Base-by-base conservation (phyloP, 1,140 invertebrate species). In the Cydia pomonella region DNA sequence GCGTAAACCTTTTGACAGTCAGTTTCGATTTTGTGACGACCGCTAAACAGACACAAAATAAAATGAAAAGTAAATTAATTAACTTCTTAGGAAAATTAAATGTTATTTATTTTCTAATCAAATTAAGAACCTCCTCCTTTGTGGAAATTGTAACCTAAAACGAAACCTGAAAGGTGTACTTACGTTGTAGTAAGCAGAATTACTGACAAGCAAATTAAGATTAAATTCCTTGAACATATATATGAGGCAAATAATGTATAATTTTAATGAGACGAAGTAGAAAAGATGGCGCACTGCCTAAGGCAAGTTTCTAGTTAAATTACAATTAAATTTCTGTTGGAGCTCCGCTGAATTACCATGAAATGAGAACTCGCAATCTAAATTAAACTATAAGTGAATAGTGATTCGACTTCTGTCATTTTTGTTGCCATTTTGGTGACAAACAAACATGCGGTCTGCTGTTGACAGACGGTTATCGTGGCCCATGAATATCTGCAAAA, bases 281-380 rank as follows among this genome's bases (percentile, higher is more conserved):
- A 59, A 59, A 59, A 59, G 53, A 59, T 59, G 53, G 53, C 53
- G 53, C 53, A 23, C n/a, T 23, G 18, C 53, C 53, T 59, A 59
- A 59, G 53, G 53, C 53, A 23, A 59, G 53, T 59, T 59, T 59
- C 53, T 59, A 59, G 21, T 59, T 59, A 23, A 59, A 59, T 59
- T 59, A 59, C 23, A 59, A 59, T 59, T 59, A 59, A 59, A 59
- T 59, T 59, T 59, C 53, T 59, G 53, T 23, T 10, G 21, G n/a
- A 59, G 53, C 53, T 12, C 21, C 2, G 21, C 53, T n/a, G 53
- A 12, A 21, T 21, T 59, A 59, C 53, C 53, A 59, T 59, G n/a
- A 59, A 59, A 59, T 12, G 53, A 59, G 53, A 10, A 23, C 18
- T 59, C 53, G 21, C 50, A 53, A 7, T 21, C 1, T 16, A 47